These are phyloP conservation scores for Mesoligia furuncula DNA, from an alignment of 2,888 invertebrate species.

Conservation along the genomic window DNA sequence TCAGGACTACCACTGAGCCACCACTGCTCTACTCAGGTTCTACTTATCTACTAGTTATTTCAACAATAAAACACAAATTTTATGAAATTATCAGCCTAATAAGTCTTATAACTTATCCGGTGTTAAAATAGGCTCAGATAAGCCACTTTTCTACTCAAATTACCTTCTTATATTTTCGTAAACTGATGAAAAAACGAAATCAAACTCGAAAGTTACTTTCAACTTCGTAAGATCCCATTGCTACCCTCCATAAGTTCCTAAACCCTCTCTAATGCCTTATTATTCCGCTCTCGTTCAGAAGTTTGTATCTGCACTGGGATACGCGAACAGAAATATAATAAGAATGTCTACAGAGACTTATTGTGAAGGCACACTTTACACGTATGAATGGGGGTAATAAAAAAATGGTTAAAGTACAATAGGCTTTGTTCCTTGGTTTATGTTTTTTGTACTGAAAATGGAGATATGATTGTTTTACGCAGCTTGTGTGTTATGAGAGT, in stretches of 20 bases:
- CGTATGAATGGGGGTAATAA: conserved; percentile 42
- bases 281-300: conserved; percentile 43
- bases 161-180: neutral
- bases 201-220: neutral
- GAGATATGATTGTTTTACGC: conserved; percentile 5
- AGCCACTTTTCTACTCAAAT: neutral
- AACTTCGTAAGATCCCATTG: conserved; percentile 23
- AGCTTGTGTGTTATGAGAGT: neutral
- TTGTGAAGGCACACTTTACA: conserved; percentile 29
- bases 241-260: conserved; percentile 36
- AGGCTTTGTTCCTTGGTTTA: conserved; percentile 1
- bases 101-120: neutral
- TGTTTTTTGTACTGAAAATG: neutral
- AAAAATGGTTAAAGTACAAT: conserved; percentile 20
- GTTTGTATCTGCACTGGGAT: conserved; percentile 42
- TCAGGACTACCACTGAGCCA: neutral
- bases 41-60: neutral
- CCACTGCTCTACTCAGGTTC: neutral
- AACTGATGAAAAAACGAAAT: neutral
- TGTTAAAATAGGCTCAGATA: neutral
- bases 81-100: neutral
- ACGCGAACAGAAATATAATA: conserved; percentile 54
- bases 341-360: conserved; percentile 29
- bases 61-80: neutral
- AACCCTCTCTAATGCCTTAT: conserved; percentile 42